Evolutionary conservation across 2,888 invertebrate genomes (phyloP), one percentile per base, ranked within the genome.

Genomic region (Linnaemya tessellans): DNA sequence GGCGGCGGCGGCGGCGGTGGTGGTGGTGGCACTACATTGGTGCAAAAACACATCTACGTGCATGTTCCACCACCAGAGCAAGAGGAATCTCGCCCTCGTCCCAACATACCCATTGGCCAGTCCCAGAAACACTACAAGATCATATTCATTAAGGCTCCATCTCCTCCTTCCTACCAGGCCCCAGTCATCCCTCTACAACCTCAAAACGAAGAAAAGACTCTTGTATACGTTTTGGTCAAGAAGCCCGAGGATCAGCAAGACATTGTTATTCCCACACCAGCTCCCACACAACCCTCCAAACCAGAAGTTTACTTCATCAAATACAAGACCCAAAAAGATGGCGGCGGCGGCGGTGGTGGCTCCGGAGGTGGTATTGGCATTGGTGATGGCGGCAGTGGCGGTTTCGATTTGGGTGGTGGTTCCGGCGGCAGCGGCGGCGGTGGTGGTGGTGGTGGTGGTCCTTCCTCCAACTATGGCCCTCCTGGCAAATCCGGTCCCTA

Each of bases 71-170:
- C 97, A 90, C 97, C 95, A 94, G 97, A 97, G 93, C 96, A 95
- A n/a, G 95, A 95, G 89, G 95, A 95, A 90, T 94, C 95, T 90
- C 95, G 95, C 89, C 91, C 88, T 80, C 90, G 92, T n/a, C 90
- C 92, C 41, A 94, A 95, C 15, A 95, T 96, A 88, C 94, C 94
- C 20, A 93, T 95, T 0, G 95, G 95, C 67, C 95, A 96, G 87
- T 94, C 97, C 64, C 97, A 97, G 93, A 97, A 97, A 90, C 97
- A 97, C 93, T 97, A 97, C 95, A 97, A 97, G 92, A 97, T 97
- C 92, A 97, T 97, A 93, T 97, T 97, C 95, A 97, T 97, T 93
- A 97, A 97, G 94, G 97, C 97, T 78, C 97, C 97, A 89, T 95
- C 97, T 89, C 95, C 96, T 85, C 97, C 97, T 85, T 95, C 96